Percentiles rank a stretch among this genome's conserved stretches.
Evolutionary conservation across 2,888 invertebrate species (phyloP).

Genomic region (Sinhomidia bicolor): DNA sequence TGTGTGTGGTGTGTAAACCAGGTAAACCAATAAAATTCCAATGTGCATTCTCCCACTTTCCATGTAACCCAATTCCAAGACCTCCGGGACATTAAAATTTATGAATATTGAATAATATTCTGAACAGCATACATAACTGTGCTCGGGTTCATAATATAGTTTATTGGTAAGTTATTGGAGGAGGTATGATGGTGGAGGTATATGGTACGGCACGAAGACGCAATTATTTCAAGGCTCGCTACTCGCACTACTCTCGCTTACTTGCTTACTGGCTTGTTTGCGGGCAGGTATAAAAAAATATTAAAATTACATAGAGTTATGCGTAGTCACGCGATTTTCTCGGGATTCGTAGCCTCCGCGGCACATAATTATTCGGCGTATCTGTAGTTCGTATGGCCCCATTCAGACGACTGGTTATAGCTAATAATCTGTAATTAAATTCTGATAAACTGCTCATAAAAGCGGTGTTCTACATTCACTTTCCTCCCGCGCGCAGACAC

Average conservation of each 20-base stretch:
- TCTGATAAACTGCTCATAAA: background rate
- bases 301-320: background rate
- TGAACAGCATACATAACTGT: background rate
- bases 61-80: conserved; percentile 41
- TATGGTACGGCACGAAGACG: background rate
- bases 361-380: background rate
- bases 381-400: background rate
- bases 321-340: conserved; percentile 15
- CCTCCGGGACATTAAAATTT: conserved; percentile 27
- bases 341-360: background rate
- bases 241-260: too few species aligned
- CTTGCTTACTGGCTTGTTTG: background rate
- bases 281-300: background rate
- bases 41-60: background rate
- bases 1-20: background rate
- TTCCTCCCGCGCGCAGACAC: background rate
- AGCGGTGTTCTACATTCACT: background rate
- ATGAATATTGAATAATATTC: conserved; percentile 40
- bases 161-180: background rate
- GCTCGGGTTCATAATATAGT: background rate
- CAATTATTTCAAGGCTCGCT: background rate
- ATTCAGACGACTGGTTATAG: background rate
- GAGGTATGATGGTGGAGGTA: background rate
- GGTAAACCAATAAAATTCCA: background rate
- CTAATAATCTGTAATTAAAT: conserved; percentile 25